phyloP scores from a whole-genome alignment of 1,140 invertebrate species.

The Uloborus diversus region DNA sequence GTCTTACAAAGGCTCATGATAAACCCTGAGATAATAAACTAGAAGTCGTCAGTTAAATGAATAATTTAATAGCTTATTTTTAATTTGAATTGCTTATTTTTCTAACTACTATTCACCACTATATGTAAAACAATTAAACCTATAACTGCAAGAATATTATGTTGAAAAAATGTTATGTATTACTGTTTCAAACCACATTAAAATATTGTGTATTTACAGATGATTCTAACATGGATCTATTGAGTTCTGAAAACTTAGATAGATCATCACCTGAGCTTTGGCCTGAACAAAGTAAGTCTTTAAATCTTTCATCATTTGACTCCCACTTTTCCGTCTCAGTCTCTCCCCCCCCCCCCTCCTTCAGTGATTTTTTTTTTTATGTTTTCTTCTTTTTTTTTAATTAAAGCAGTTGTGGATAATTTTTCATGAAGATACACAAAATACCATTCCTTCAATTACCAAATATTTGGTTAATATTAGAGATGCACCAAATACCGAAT shows the following conservation, averaged over 20 bases:
- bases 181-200: background rate
- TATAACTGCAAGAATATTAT: background rate
- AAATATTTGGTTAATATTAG: no score
- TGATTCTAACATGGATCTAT: slow-evolving; percentile 57
- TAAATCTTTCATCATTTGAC: background rate
- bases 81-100: no score
- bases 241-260: slow-evolving; percentile 87
- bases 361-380: background rate
- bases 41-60: no score
- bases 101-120: background rate
- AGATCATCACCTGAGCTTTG: slow-evolving; percentile 90
- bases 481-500: no score
- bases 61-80: no score
- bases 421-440: no score
- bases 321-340: no score
- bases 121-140: background rate
- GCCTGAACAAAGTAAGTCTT: slow-evolving; percentile 87
- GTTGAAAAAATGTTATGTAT: background rate
- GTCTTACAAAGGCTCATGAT: no score
- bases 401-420: background rate
- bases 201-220: slow-evolving; percentile 32
- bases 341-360: no score
- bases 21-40: no score
- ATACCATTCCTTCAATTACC: no score
- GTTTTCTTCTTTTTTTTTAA: background rate